Percentiles rank a stretch among this genome's conserved stretches.
Conservation (phyloP, 2,113 vertebrate species). For the Kryptolebias marmoratus region DNA sequence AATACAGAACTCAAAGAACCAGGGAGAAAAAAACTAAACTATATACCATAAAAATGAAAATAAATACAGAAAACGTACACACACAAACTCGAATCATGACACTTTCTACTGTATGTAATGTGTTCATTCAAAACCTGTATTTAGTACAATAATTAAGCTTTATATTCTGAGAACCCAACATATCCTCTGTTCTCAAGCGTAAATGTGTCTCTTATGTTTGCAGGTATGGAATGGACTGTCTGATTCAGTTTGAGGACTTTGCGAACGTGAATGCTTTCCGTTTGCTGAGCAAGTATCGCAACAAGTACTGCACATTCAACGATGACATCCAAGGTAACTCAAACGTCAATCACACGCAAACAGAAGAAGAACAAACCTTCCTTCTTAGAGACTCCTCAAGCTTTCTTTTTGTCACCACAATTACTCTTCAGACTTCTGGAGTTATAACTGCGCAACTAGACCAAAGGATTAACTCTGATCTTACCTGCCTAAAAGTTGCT, state of each 20-base stretch:
- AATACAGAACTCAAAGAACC: too few species aligned
- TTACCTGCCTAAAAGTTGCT: neutral
- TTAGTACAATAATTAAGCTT: neutral
- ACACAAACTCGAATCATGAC: too few species aligned
- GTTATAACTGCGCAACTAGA: neutral
- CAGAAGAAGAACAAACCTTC: neutral
- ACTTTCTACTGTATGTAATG: neutral
- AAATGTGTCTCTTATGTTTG: conserved; percentile 11
- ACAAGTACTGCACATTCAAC: conserved; percentile 97
- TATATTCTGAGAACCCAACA: neutral
- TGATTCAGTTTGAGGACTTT: conserved; percentile 99
- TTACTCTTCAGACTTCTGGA: neutral
- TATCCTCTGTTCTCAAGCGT: neutral
- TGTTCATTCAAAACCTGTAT: neutral
- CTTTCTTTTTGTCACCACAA: neutral
- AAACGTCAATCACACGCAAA: neutral
- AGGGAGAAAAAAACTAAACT: too few species aligned
- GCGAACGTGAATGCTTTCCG: conserved; percentile 96
- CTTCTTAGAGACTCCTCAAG: too few species aligned
- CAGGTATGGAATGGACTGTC: conserved; percentile 93
- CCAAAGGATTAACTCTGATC: neutral
- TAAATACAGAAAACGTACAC: too few species aligned
- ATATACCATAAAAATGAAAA: too few species aligned
- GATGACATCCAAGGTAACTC: conserved; percentile 97
- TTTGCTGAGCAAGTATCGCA: conserved; percentile 91